Evolutionary conservation across 2,888 invertebrate species (phyloP), one percentile per base, ranked within the genome.

Genomic region (Sarcophaga caerulescens): DNA sequence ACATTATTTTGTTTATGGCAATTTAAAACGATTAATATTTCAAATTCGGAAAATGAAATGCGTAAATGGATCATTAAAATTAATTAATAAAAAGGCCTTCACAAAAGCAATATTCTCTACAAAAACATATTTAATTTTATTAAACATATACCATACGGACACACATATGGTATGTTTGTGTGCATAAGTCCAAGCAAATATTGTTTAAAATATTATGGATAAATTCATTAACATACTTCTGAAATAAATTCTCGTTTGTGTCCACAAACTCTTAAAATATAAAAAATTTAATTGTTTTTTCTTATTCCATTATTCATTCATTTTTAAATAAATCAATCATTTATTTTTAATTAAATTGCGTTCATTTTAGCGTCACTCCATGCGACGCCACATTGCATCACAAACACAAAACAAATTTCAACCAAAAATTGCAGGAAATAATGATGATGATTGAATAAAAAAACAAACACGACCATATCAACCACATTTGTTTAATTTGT

Each of bases 401-500:
- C 47, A 47, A 35, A 47, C 12, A 47, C 47, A 47, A 47, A 14
- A 47, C 11, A 52, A 52, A 52, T 14, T 52, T 12, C 12, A 52
- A 5, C 52, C 52, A 52, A 60, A 69, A n/a, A 19, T 44, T 19
- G 6, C 60, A n/a, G 60, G 17, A 52, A 52, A 52, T 52, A 47
- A 52, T 52, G 52, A 52, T 52, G 52, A 52, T 52, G 52, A 52
- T 35, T 52, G 52, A 52, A 17, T 17, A 11, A 69, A 62, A 47
- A 23, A 12, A 57, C 11, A 47, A 57, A 68, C 63, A 21, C 57
- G 23, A 59, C 35, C 73, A 52, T 4, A 14, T 52, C 52, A 81
- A 83, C 83, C 80, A 73, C 68, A 84, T 73, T 85, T 85, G 80
- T 85, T 85, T 81, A 80, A 80, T 83, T 83, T 74, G 44, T 79